Percentiles rank a stretch among this genome's conserved stretches.
These are phyloP conservation scores for Gastrophysa polygoni DNA, from an alignment of 2,888 invertebrate genomes.

Conservation along the genomic window DNA sequence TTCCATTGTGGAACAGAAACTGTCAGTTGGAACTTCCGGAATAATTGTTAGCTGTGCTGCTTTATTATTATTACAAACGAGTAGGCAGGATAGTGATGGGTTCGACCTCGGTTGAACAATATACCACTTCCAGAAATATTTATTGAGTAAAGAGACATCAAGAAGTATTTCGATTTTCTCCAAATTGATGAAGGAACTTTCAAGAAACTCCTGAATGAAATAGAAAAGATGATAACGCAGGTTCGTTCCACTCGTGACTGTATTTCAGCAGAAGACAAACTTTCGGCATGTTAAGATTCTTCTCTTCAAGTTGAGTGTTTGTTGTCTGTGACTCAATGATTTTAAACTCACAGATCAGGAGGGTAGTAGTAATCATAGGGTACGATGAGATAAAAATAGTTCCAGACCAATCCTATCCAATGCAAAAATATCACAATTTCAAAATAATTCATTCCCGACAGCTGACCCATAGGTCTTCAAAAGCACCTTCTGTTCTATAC, in stretches of 20 bases:
- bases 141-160: not conserved
- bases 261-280: slow-evolving; percentile 20
- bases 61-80: not conserved
- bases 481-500: too few relatives aligned
- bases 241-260: not conserved
- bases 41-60: not conserved
- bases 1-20: not conserved
- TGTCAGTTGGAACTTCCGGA: not conserved
- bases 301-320: too few relatives aligned
- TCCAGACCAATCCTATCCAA: too few relatives aligned
- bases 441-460: too few relatives aligned
- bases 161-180: not conserved
- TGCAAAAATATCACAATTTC: too few relatives aligned
- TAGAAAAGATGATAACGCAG: not conserved
- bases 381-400: too few relatives aligned
- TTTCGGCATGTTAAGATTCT: too few relatives aligned
- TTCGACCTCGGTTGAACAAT: not conserved
- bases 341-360: too few relatives aligned
- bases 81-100: not conserved
- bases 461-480: too few relatives aligned
- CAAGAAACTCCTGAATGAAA: not conserved
- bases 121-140: not conserved
- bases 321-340: too few relatives aligned
- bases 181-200: too few relatives aligned
- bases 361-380: too few relatives aligned